A percentile compares a stretch with the other conserved stretches of the same genome.
phyloP scores from a whole-genome alignment of 2,797 vertebrate species.

The Eulemur albifrons region DNA sequence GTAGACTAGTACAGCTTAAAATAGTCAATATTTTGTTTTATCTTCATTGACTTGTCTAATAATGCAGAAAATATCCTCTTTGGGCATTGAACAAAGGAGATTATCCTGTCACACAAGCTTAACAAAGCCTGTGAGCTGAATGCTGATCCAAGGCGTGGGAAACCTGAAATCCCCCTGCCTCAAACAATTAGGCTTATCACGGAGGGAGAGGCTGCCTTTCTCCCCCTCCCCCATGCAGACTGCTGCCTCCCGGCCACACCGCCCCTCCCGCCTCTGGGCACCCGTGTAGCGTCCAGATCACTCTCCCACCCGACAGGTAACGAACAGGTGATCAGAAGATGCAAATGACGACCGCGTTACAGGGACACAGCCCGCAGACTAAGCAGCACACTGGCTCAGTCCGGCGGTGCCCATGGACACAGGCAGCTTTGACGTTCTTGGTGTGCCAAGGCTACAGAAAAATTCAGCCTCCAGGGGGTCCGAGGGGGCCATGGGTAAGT shows the following conservation, averaged over 20 bases:
- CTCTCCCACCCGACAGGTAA: not conserved
- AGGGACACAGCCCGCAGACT: not conserved
- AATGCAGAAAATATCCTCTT: conserved; percentile 66
- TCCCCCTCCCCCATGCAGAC: not conserved
- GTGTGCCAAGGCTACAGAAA: not conserved
- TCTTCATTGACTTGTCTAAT: conserved; percentile 70
- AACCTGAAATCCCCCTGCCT: not conserved
- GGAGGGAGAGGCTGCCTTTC: not conserved
- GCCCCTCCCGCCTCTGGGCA: not conserved
- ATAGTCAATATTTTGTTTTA: conserved; percentile 69
- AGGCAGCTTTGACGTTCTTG: not conserved
- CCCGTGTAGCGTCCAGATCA: not conserved
- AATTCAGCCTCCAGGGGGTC: not conserved
- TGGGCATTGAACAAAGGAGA: conserved; percentile 66
- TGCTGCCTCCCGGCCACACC: not conserved
- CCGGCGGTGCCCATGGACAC: not conserved
- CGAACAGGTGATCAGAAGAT: not conserved
- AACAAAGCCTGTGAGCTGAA: conserved; percentile 40
- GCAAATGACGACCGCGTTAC: not conserved
- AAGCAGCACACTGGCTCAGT: not conserved
- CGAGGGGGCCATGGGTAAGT: not conserved
- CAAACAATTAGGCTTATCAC: conserved; percentile 23
- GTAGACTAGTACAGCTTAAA: not conserved
- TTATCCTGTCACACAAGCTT: conserved; percentile 65
- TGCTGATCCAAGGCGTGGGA: not conserved